Base-by-base conservation (phyloP, 2,113 vertebrate species). In the Nansenia antarctica region DNA sequence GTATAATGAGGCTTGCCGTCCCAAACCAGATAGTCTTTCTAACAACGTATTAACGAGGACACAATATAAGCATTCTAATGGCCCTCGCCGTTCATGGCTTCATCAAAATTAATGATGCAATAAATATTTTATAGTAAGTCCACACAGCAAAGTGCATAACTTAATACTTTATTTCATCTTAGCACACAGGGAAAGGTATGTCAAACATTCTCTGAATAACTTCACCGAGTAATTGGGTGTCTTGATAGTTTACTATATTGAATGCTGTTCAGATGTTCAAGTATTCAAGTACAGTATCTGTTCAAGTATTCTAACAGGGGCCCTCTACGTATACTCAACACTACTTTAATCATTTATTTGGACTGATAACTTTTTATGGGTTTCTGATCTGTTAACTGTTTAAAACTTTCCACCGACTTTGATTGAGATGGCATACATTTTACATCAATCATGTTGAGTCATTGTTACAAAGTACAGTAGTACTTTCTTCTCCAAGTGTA, bases 61-160 rank as follows among this genome's bases (percentile, higher is more conserved):
- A 90, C 86, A 88, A 89, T 90, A 89, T 86, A 87, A 89, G 89
- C 85, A 86, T 90, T 83, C 77, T 90, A 91, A 91, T 87, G 86
- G 87, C 82, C 81, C 73, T 69, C 42, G 74, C 85, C 70, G 81
- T 88, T 89, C 82, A 77, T 81, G 87, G 87, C 87, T 90, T 92
- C 91, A 93, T 94, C 84, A 93, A 92, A 92, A 88, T 91, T 92
- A 91, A 93, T 89, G 91, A 92, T 83, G 88, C 84, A 77, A 85
- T 92, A 76, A 86, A 92, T 92, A 90, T 91, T 93, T 93, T 90
- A 92, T 89, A 72, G 84, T 76, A 83, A 82, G 85, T 86, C 90
- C 85, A 88, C 74, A 79, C 81, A 84, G 88, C 82, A 91, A 90
- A 91, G 88, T 86, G 89, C 83, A 90, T 89, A 89, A 88, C 84